Percentiles rank a stretch among this genome's conserved stretches.
These are phyloP conservation scores for Tethea ocularis DNA, from an alignment of 2,888 invertebrate genomes.

Conservation along the genomic window DNA sequence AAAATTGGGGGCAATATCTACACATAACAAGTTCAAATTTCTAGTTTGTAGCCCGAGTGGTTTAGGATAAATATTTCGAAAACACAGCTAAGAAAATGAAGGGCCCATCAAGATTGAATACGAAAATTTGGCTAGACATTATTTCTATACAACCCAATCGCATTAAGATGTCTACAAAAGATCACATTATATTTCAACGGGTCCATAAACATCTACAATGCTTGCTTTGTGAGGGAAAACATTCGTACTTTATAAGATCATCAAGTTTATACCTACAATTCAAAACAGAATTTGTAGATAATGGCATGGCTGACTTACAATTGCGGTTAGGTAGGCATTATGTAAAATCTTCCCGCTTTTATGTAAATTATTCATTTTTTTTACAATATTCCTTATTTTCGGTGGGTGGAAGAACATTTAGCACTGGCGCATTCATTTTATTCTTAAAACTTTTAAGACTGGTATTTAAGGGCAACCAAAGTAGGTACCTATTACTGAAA, in stretches of 20 bases:
- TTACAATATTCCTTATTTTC: not conserved
- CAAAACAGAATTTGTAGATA: constrained; percentile 10
- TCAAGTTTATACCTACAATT: constrained; percentile 12
- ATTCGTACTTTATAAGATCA: constrained; percentile 8
- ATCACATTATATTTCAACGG: constrained; percentile 1
- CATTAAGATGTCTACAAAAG: constrained; percentile 1
- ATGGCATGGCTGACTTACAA: constrained; percentile 6
- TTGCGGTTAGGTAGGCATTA: constrained; percentile 4
- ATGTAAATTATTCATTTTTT: constrained; percentile 1
- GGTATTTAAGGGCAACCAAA: too few species aligned
- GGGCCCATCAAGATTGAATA: not conserved
- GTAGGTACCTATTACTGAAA: too few species aligned
- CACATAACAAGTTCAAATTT: too few species aligned
- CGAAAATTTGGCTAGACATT: not conserved
- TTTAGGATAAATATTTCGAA: not conserved
- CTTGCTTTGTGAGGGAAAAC: constrained; percentile 5
- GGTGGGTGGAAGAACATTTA: not conserved
- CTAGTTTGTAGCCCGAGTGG: too few species aligned
- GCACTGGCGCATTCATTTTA: not conserved
- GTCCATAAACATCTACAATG: constrained; percentile 13
- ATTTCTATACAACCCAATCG: not conserved
- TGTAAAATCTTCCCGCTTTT: constrained; percentile 2
- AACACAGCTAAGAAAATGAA: not conserved
- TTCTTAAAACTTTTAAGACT: not conserved
- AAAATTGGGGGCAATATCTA: too few species aligned